Base-by-base conservation (phyloP, 2,797 vertebrate species). In the Huso huso region DNA sequence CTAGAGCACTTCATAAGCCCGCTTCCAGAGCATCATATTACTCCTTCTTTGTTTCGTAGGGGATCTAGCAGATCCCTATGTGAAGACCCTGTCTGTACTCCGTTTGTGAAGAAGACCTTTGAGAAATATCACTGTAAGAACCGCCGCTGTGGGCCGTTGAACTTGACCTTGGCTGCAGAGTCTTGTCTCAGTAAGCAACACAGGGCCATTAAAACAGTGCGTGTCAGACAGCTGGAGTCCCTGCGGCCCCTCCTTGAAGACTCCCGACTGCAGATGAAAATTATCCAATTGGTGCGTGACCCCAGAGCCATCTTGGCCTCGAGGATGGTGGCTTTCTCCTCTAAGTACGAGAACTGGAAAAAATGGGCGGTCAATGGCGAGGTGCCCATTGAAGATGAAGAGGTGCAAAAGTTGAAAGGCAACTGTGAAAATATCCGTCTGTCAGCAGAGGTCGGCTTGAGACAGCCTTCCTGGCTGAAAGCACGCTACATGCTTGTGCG, bases 231-330 rank as follows among this genome's bases (percentile, higher is more conserved):
- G 77, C 86, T 98, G 68, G 95, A 97, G 70, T 95, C 87, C 49
- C 88, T 99, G 62, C 92, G 90, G 23, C 91, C 94, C 0, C 82
- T 99, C 64, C 86, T 86, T 0, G 95, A 98, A 78, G 95, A 99
- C 74, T 91, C 93, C 0, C 87, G 90, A 0, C 85, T 99, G 23
- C 92, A 99, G 8, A 68, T 98, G 51, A 92, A 84, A 72, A 87
- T 99, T 79, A 99, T 99, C 75, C 96, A 98, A 80, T 80, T 99
- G 70, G 95, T 99, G 48, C 88, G 96, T 1, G 96, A 99, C 72
- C 96, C 96, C 6, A 89, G 96, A 0, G 96, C 96, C 0, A 94
- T 98, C 18, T 83, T 98, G 37, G 95, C 96, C 1, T 99, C 96
- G 0, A 92, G 96, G 63, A 98, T 99, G 84, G 94, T 98, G 69